These are phyloP conservation scores for Enteromius thamalakanensis DNA, from an alignment of 2,797 vertebrate genomes.

Conservation along the genomic window DNA sequence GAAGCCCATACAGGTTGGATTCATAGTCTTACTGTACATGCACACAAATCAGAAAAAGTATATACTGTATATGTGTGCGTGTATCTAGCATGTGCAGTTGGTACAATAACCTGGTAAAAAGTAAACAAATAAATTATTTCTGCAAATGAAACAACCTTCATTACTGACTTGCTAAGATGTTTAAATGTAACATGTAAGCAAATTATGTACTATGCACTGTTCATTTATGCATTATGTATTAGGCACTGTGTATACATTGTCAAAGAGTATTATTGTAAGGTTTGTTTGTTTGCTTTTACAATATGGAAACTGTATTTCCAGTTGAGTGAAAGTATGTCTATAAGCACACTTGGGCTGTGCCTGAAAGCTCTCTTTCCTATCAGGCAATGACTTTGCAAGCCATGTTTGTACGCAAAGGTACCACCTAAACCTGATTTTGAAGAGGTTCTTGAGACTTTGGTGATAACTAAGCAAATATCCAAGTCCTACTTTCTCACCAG, in stretches of 20 bases:
- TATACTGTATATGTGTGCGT: too few species aligned
- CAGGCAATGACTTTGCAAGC: background rate
- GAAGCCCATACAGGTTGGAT: slow-evolving; percentile 9
- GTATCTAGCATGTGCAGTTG: background rate
- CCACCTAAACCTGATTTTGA: background rate
- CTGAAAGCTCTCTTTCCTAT: background rate
- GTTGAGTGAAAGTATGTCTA: background rate
- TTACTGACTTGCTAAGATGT: background rate
- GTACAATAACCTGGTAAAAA: background rate
- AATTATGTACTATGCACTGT: background rate
- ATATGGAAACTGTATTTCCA: background rate
- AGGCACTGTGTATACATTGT: background rate
- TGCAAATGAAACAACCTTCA: background rate
- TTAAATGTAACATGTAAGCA: background rate
- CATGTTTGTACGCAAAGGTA: background rate
- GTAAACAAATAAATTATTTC: background rate
- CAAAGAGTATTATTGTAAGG: too few species aligned
- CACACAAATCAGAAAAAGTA: background rate
- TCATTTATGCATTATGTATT: background rate
- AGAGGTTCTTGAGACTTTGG: background rate
- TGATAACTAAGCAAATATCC: background rate
- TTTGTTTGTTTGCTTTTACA: background rate
- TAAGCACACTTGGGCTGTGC: background rate
- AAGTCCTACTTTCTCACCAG: background rate
- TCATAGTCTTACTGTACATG: background rate